phyloP scores from a whole-genome alignment of 2,113 vertebrate genomes.

The Carassius auratus region DNA sequence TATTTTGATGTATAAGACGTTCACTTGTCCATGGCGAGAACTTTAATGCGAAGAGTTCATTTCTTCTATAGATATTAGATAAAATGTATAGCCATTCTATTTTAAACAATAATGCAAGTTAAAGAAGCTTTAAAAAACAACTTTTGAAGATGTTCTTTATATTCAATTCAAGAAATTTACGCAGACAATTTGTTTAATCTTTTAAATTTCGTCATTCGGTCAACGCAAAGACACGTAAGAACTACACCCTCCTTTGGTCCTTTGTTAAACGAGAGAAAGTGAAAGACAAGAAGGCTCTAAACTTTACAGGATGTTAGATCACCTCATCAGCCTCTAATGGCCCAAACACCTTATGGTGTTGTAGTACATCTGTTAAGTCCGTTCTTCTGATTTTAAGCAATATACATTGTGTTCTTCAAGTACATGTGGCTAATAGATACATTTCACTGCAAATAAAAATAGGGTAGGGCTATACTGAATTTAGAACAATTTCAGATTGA shows the following conservation, averaged over 20 bases:
- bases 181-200: slow-evolving; percentile 17
- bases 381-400: slow-evolving; percentile 61
- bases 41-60: not conserved
- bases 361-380: slow-evolving; percentile 64
- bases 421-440: not conserved
- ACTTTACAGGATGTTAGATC: slow-evolving; percentile 72
- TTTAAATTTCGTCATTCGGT: slow-evolving; percentile 22
- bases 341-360: slow-evolving; percentile 66
- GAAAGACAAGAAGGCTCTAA: slow-evolving; percentile 73
- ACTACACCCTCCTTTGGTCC: slow-evolving; percentile 52
- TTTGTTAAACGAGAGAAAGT: slow-evolving; percentile 59
- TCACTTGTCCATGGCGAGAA: not conserved
- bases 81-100: not conserved
- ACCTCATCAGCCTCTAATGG: slow-evolving; percentile 61
- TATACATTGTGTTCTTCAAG: slow-evolving; percentile 53
- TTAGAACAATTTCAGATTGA: not conserved
- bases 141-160: not conserved
- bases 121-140: not conserved
- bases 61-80: not conserved
- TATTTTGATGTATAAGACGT: not conserved
- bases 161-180: not conserved
- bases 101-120: not conserved
- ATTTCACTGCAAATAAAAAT: not conserved
- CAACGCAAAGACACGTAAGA: slow-evolving; percentile 31
- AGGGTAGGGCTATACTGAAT: not conserved